Conservation (phyloP, 2,797 vertebrate genomes). For the Tarsius wallacei region DNA sequence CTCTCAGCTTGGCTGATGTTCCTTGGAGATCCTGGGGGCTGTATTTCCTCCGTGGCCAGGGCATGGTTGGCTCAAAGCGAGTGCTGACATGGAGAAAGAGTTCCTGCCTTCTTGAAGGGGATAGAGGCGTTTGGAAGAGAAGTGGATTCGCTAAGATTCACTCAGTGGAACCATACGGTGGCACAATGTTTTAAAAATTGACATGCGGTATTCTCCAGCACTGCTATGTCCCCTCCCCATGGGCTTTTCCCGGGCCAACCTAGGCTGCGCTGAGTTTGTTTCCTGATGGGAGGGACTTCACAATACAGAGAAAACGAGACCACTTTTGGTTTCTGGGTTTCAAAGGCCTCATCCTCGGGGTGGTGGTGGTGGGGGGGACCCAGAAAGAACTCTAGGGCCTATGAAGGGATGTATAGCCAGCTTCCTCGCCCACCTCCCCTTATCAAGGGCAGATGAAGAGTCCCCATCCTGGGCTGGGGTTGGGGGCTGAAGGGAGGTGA, state of each 20-base stretch:
- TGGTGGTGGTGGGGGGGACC: too few species aligned
- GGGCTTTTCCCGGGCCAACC: neutral
- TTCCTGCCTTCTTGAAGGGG: neutral
- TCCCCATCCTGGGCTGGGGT: neutral
- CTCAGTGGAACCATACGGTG: neutral
- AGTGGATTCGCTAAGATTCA: neutral
- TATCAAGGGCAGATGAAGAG: too few species aligned
- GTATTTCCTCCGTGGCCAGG: neutral
- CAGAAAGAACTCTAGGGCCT: neutral
- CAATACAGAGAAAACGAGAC: slow-evolving; percentile 5
- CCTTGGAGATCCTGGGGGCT: neutral
- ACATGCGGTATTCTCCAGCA: neutral
- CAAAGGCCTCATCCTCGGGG: neutral
- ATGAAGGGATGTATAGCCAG: neutral
- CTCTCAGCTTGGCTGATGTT: neutral
- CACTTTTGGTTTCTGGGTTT: neutral
- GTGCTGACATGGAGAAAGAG: neutral
- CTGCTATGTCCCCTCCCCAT: neutral
- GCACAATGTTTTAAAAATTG: slow-evolving; percentile 24
- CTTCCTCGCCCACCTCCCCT: accelerated
- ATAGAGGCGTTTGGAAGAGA: neutral
- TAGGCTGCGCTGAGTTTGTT: neutral
- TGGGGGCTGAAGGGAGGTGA: neutral
- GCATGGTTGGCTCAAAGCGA: too few species aligned
- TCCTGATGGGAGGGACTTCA: neutral